These are phyloP conservation scores for Fragum sueziense DNA, from an alignment of 2,888 invertebrate species.

Conservation along the genomic window DNA sequence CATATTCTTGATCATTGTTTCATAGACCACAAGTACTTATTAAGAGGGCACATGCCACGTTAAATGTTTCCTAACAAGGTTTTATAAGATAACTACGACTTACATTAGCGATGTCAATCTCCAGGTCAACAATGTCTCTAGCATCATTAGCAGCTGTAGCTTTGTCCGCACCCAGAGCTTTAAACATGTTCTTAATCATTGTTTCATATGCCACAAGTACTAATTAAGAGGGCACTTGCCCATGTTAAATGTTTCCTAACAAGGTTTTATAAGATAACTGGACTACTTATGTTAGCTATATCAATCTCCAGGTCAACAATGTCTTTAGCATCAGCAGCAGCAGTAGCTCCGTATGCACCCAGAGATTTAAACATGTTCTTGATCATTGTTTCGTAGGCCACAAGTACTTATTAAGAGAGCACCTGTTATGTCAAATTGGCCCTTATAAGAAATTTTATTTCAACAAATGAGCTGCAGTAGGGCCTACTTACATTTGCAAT, in stretches of 20 bases:
- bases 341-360: slow-evolving; percentile 88
- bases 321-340: slow-evolving; percentile 88
- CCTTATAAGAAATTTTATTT: no score
- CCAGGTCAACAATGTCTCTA: slow-evolving; percentile 90
- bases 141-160: slow-evolving; percentile 88
- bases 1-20: slow-evolving; percentile 92
- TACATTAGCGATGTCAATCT: slow-evolving; percentile 94
- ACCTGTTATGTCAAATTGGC: no score
- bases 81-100: slow-evolving; percentile 90
- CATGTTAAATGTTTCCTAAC: slow-evolving; percentile 72
- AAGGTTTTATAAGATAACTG: slow-evolving; percentile 86
- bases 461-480: no score
- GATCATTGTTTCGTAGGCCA: slow-evolving; percentile 93
- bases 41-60: no score
- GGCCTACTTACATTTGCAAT: slow-evolving; percentile 94
- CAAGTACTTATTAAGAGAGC: no score
- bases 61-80: slow-evolving; percentile 69
- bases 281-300: slow-evolving; percentile 93
- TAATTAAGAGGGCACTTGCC: no score
- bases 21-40: slow-evolving; percentile 91
- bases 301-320: slow-evolving; percentile 94
- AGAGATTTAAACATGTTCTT: slow-evolving; percentile 91
- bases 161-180: slow-evolving; percentile 90
- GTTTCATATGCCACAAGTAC: slow-evolving; percentile 93
- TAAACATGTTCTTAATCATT: slow-evolving; percentile 92